Evolutionary conservation across 1,140 invertebrate species (phyloP).

Genomic region (Linepithema humile): DNA sequence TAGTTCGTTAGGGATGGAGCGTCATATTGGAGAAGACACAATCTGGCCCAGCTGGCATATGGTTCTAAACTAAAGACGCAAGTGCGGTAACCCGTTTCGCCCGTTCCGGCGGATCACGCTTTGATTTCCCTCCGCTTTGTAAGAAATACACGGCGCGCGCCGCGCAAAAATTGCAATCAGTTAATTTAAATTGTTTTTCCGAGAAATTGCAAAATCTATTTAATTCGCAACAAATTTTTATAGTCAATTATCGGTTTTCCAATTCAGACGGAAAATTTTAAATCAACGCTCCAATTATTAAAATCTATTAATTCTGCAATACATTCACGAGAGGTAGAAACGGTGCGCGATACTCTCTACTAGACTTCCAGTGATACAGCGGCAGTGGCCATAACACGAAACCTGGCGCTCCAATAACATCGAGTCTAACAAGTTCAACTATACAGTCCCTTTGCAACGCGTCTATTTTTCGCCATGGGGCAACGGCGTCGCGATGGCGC

Average conservation of each 20-base stretch:
- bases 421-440: constrained; percentile 7
- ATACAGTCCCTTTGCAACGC: not conserved
- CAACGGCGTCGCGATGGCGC: not conserved
- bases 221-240: not conserved
- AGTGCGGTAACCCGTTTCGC: not conserved
- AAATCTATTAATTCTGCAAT: not conserved
- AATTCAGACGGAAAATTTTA: not conserved
- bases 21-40: constrained; percentile 45
- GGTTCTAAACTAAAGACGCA: not conserved
- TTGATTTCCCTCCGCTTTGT: not conserved
- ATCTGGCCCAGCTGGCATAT: constrained; percentile 4
- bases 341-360: not conserved
- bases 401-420: constrained; percentile 1
- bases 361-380: not conserved
- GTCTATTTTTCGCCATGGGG: constrained; percentile 23
- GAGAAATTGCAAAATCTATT: not conserved
- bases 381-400: not conserved
- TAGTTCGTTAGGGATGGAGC: constrained; percentile 56
- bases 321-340: not conserved
- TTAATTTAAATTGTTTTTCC: not conserved
- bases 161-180: not conserved
- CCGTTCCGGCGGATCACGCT: not conserved
- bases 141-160: too few species aligned
- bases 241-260: not conserved
- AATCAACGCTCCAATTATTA: not conserved